Base-by-base conservation (phyloP, 2,888 invertebrate species). In the Synergus gifuensis region DNA sequence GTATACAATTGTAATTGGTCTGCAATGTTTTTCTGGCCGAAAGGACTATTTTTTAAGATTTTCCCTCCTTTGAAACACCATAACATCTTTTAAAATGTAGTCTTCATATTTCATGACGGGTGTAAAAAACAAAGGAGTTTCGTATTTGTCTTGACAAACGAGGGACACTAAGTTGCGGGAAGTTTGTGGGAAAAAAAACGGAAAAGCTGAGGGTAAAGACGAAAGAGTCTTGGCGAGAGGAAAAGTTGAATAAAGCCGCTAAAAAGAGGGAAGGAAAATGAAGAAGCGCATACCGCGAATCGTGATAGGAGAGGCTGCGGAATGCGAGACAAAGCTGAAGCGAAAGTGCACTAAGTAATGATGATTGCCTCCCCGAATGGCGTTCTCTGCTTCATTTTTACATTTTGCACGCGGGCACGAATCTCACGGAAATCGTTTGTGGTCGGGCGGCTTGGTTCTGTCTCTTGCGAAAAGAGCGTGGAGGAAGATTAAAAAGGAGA, bases 301-400 rank as follows among this genome's bases (percentile, higher is more conserved):
- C 76, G 78, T 63, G 64, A 46, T 79, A 16, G 77, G 62, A 73
- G 54, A 40, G 36, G 12, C 73, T 73, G 4, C n/a, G 54, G 73
- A 73, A 58, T 73, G 73, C 54, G 54, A 73, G 73, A 73, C 73
- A 73, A 73, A 73, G 54, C 73, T 73, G 73, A 78, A 60, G 69
- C 42, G 66, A 49, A 64, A 54, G 62, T 66, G 76, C 58, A 79
- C 79, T 83, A 83, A 81, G 83, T 79, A 81, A 81, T 79, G 63
- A 58, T 69, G 76, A 76, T 77, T 62, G 77, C 76, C 73, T 62
- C 58, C 46, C 60, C 73, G 67, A 69, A n/a, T 12, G 58, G 36
- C 44, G 67, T 36, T 76, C 69, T 77, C 76, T 44, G 63, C 64
- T 64, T 63, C 62, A 63, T 36, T 77, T 69, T 78, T 79, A 77